phyloP scores from a whole-genome alignment of 2,113 vertebrate genomes.

The Oxyura jamaicensis region DNA sequence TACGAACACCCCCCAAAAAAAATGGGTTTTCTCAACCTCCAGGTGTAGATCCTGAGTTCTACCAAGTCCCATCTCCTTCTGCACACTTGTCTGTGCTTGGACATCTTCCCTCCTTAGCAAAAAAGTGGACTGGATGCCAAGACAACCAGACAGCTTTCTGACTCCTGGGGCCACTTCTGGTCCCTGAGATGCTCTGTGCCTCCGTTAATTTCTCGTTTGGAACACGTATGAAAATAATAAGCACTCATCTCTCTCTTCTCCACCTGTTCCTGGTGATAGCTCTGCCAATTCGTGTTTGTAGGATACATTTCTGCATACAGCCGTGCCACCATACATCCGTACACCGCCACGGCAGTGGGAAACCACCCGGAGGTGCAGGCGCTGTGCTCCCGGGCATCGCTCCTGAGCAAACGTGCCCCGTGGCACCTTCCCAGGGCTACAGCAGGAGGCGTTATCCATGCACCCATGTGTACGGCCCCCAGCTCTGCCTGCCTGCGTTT shows the following conservation, averaged over 20 bases:
- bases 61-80: background rate
- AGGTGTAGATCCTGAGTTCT: background rate
- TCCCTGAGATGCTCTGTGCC: background rate
- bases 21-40: background rate
- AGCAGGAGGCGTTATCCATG: no score
- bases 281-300: background rate
- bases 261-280: background rate
- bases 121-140: background rate
- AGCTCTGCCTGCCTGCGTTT: background rate
- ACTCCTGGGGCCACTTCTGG: background rate
- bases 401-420: background rate
- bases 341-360: background rate
- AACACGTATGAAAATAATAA: background rate
- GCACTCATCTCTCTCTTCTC: background rate
- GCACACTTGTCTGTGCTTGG: no score
- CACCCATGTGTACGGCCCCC: no score
- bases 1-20: background rate
- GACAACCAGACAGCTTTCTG: background rate
- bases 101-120: background rate
- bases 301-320: background rate
- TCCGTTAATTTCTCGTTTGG: background rate
- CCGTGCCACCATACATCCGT: background rate
- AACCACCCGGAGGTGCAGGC: background rate
- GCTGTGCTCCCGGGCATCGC: no score
- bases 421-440: background rate